Evolutionary conservation across 2,113 vertebrate species (phyloP).

Genomic region (Ranitomeya variabilis): DNA sequence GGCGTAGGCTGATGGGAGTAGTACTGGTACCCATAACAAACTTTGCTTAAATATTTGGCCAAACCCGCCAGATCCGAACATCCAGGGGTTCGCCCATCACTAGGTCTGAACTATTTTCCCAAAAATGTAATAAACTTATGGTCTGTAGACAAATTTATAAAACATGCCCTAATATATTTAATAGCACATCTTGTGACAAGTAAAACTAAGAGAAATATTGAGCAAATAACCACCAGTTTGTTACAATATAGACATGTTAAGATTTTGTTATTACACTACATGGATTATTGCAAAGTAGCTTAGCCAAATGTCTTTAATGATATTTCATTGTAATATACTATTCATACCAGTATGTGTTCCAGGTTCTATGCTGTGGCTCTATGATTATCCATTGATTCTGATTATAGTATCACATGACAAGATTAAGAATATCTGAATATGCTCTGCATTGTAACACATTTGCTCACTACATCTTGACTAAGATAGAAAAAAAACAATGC

Average conservation of each 20-base stretch:
- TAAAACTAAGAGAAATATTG: not conserved
- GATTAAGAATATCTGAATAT: not conserved
- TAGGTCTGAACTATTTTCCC: not conserved
- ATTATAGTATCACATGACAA: conserved; percentile 1
- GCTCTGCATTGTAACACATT: not conserved
- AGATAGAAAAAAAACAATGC: not conserved
- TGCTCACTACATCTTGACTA: not conserved
- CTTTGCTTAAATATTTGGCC: no score
- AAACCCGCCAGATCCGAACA: no score
- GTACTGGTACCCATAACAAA: no score
- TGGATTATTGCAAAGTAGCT: not conserved
- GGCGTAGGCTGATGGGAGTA: no score
- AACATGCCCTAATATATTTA: not conserved
- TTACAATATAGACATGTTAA: not conserved
- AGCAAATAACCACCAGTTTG: not conserved
- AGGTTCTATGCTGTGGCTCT: not conserved
- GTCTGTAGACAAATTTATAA: no score
- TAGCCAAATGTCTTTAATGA: not conserved
- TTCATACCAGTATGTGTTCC: not conserved
- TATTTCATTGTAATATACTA: not conserved
- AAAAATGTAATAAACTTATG: no score
- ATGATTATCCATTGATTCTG: not conserved
- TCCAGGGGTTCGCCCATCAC: not conserved
- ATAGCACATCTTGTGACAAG: not conserved
- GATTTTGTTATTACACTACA: not conserved